Evolutionary conservation across 2,888 invertebrate species (phyloP), one percentile per base, ranked within the genome.

Genomic region (Apamea crenata): DNA sequence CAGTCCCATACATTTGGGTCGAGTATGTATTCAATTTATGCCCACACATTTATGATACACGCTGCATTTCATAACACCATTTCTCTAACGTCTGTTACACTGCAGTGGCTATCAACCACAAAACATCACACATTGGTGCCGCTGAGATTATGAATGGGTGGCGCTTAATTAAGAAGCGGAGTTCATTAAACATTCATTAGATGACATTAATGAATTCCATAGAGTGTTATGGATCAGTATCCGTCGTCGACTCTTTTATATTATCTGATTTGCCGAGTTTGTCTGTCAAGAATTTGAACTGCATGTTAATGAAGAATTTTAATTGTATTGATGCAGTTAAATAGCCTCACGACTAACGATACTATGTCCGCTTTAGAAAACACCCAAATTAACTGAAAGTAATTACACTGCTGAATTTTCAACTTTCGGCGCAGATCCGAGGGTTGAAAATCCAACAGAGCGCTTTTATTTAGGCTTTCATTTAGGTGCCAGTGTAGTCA

Each of bases 121-220:
- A 40, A 56, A 66, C 76, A 67, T 79, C 77, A 90, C 84, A 90
- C 80, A 88, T 88, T 84, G 67, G 32, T 56, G 70, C 78, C 65
- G 82, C 84, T 66, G 66, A 67, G 47, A 87, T 89, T 83, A 83
- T 81, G 83, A 88, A 89, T 85, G 85, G 80, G 69, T 53, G 69
- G 81, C 80, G 85, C 74, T 61, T 83, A 81, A 89, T 88, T 84
- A 89, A 68, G 67, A 73, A 86, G 50, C 47, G 32, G 77, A 67
- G 81, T 63, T 87, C 72, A 80, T 86, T 88, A 88, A 69, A 77
- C 73, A 82, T 83, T 89, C 72, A 87, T 90, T 86, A 81, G 67
- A 70, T 75, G 76, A 80, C 78, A 83, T 69, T 80, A 71, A 88
- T 78, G 61, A 74, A 83, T 86, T 47, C n/a, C n/a, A 32, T 71